Evolutionary conservation across 1,140 invertebrate genomes (phyloP).

Genomic region (Eurytemora carolleeae): DNA sequence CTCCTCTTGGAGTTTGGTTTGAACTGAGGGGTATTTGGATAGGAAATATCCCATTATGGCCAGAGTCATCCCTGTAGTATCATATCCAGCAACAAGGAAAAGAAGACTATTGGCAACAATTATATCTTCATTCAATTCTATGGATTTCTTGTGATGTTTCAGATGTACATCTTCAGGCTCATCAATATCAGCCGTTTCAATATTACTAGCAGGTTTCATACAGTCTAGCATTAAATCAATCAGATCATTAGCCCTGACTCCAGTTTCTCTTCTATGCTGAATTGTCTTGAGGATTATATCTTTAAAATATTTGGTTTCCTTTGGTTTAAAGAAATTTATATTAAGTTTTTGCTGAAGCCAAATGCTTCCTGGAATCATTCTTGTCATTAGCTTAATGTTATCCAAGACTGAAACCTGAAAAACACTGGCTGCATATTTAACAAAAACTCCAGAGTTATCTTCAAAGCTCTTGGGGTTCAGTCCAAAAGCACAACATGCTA

Average conservation of each 20-base stretch:
- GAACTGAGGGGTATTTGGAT: no score
- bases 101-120: conserved; percentile 38
- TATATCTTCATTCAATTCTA: conserved; percentile 18
- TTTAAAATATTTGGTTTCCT: conserved; percentile 2
- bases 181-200: background rate
- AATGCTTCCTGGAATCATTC: background rate
- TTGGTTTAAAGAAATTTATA: background rate
- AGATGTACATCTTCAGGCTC: background rate
- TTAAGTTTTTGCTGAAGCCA: no score
- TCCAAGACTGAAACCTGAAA: background rate
- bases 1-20: no score
- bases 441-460: conserved; percentile 18
- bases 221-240: conserved; percentile 6
- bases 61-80: conserved; percentile 42
- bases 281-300: background rate
- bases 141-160: background rate
- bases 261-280: background rate
- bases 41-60: no score
- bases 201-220: no score
- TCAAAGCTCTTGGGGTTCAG: conserved; percentile 23
- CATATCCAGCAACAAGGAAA: conserved; percentile 47
- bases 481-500: conserved; percentile 31
- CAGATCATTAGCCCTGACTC: background rate
- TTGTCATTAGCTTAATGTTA: background rate
- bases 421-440: conserved; percentile 10